These are phyloP conservation scores for Thunnus maccoyii DNA, from an alignment of 2,113 vertebrate species.

Conservation along the genomic window DNA sequence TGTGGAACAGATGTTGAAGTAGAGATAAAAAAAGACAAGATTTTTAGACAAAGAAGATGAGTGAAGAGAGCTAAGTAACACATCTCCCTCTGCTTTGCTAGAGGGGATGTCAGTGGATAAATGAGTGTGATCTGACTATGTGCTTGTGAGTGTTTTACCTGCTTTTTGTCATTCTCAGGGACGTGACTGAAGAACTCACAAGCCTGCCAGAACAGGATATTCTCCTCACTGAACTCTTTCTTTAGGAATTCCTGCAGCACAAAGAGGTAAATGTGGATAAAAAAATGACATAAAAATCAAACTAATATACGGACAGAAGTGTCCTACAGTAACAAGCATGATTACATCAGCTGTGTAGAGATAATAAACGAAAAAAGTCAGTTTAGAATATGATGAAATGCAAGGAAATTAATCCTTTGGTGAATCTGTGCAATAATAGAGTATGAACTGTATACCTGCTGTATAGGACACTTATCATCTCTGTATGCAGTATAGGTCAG, in stretches of 20 bases:
- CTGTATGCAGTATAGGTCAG: too few species aligned
- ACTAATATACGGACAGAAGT: neutral
- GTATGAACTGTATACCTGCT: too few species aligned
- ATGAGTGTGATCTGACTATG: neutral
- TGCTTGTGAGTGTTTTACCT: conserved; percentile 81
- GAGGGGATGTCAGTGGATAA: neutral
- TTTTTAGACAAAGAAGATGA: neutral
- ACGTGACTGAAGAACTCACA: conserved; percentile 96
- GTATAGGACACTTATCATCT: too few species aligned
- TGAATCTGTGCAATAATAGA: too few species aligned
- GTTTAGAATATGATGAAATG: neutral
- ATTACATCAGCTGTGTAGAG: neutral
- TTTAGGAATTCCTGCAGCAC: conserved; percentile 93
- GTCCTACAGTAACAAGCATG: too few species aligned
- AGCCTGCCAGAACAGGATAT: conserved; percentile 99
- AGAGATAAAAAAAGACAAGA: neutral
- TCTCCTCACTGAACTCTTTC: conserved; percentile 99
- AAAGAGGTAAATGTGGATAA: neutral
- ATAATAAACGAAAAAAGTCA: neutral
- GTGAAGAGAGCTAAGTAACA: neutral
- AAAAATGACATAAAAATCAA: neutral
- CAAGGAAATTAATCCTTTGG: neutral
- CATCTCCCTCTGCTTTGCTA: too few species aligned
- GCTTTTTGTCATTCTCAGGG: conserved; percentile 94
- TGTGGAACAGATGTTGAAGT: neutral